phyloP scores from a whole-genome alignment of 2,888 invertebrate species.

The Chrysolina americana region DNA sequence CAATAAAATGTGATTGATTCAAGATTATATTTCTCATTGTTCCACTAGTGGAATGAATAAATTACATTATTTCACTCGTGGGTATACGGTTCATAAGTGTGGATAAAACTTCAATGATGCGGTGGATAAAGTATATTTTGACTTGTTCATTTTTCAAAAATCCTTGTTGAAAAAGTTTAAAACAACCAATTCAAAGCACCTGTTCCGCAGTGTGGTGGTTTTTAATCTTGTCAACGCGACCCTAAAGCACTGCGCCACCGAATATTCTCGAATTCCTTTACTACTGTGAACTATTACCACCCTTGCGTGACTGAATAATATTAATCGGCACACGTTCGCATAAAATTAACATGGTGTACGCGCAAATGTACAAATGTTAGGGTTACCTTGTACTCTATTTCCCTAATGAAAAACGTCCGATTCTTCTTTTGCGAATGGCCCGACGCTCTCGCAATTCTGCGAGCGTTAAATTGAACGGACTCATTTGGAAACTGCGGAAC shows the following conservation, averaged over 20 bases:
- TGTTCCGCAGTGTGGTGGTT: too few species aligned
- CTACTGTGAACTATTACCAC: background rate
- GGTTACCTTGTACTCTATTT: background rate
- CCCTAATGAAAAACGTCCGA: background rate
- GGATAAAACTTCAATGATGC: too few species aligned
- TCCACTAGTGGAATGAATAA: too few species aligned
- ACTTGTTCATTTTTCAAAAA: too few species aligned
- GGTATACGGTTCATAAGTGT: too few species aligned
- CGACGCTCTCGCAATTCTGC: background rate
- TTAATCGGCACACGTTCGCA: background rate
- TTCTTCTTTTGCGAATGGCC: background rate
- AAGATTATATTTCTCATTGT: too few species aligned
- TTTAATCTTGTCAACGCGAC: too few species aligned
- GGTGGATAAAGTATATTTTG: too few species aligned
- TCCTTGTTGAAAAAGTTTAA: too few species aligned
- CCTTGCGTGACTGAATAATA: background rate
- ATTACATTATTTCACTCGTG: too few species aligned
- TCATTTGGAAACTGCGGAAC: background rate
- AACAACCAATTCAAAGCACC: too few species aligned
- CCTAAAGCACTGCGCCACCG: background rate
- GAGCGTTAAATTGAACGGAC: background rate
- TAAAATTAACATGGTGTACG: background rate
- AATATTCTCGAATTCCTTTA: background rate
- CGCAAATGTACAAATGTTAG: background rate
- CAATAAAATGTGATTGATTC: too few species aligned